These are phyloP conservation scores for Thamnophis elegans DNA, from an alignment of 2,797 vertebrate species.

Conservation along the genomic window DNA sequence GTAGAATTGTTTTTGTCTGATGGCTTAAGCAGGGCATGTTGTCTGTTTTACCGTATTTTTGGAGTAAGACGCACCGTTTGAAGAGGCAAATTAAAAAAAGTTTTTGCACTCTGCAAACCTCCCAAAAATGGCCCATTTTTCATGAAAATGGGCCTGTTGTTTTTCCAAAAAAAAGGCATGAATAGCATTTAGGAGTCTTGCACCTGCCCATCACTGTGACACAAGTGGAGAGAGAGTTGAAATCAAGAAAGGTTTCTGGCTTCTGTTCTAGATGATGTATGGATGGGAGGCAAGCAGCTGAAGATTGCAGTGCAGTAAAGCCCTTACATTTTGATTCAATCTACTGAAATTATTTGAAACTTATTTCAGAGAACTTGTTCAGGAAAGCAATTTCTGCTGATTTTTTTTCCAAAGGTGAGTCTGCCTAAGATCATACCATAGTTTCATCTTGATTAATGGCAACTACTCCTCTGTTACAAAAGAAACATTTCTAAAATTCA, in stretches of 20 bases:
- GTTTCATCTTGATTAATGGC: neutral
- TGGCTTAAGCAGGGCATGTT: neutral
- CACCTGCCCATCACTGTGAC: neutral
- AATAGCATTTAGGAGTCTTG: too few species aligned
- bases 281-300: neutral
- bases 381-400: neutral
- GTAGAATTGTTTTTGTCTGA: neutral
- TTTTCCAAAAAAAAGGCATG: too few species aligned
- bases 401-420: neutral
- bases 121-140: too few species aligned
- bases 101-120: too few species aligned
- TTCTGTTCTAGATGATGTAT: neutral
- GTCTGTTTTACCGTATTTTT: too few species aligned
- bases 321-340: neutral
- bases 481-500: constrained; percentile 14
- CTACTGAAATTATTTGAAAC: neutral
- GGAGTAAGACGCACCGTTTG: too few species aligned
- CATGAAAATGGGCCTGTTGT: too few species aligned
- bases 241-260: neutral
- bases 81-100: too few species aligned
- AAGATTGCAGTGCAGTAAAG: neutral
- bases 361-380: neutral
- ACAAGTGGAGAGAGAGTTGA: neutral
- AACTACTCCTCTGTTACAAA: neutral
- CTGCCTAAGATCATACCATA: neutral